Percentiles rank a stretch among this genome's conserved stretches.
Evolutionary conservation across 2,888 invertebrate genomes (phyloP).

Genomic region (Pyrgus malvae): DNA sequence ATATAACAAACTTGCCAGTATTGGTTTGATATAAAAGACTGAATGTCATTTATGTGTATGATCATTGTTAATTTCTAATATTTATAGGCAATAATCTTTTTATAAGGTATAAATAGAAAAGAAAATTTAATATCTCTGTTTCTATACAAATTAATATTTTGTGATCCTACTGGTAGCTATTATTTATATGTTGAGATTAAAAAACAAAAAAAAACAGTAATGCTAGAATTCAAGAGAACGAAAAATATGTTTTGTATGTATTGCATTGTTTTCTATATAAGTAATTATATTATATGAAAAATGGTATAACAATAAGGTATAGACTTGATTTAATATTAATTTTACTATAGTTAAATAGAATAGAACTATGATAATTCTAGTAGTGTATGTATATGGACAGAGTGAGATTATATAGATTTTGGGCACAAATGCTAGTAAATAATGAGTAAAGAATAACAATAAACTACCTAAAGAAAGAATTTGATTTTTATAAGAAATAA

Average conservation of each 20-base stretch:
- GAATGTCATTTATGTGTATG: slow-evolving; percentile 75
- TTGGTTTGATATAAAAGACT: slow-evolving; percentile 81
- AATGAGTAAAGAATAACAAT: not conserved
- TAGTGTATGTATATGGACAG: slow-evolving; percentile 30
- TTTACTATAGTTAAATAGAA: slow-evolving; percentile 9
- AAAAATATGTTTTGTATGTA: not conserved
- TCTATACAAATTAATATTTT: too few species aligned
- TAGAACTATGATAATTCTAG: slow-evolving; percentile 20
- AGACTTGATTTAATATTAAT: slow-evolving; percentile 37
- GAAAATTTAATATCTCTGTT: slow-evolving; percentile 26
- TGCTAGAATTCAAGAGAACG: not conserved
- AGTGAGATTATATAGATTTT: slow-evolving; percentile 43
- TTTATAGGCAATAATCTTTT: slow-evolving; percentile 52
- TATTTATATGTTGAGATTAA: slow-evolving; percentile 23
- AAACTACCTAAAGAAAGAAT: not conserved
- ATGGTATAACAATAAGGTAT: slow-evolving; percentile 45
- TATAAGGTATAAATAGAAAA: slow-evolving; percentile 28
- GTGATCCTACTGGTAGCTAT: slow-evolving; percentile 38
- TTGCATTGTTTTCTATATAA: slow-evolving; percentile 7
- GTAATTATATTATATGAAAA: slow-evolving; percentile 30
- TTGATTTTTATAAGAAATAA: too few species aligned
- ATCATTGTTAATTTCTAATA: slow-evolving; percentile 65
- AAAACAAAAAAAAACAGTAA: not conserved
- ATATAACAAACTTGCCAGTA: slow-evolving; percentile 81
- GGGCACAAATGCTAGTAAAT: slow-evolving; percentile 31